phyloP scores from a whole-genome alignment of 2,797 vertebrate species.

The Parambassis ranga region DNA sequence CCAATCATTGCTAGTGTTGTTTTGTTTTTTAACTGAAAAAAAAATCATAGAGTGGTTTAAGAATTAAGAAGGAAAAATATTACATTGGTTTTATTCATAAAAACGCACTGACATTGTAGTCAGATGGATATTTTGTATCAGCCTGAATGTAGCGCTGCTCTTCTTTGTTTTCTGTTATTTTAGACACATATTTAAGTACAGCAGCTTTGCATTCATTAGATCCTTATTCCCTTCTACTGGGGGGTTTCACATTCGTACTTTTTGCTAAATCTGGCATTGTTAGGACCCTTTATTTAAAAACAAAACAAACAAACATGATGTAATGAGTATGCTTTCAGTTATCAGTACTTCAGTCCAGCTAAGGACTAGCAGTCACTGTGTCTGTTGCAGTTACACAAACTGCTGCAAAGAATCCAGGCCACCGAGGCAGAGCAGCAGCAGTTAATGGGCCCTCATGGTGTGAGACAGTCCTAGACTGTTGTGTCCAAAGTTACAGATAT shows the following conservation, averaged over 20 bases:
- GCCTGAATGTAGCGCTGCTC: no score
- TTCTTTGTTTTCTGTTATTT: no score
- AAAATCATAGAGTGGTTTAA: no score
- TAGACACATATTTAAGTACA: no score
- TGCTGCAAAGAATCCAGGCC: neutral
- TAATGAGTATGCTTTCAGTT: constrained; percentile 7
- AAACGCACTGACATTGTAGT: no score
- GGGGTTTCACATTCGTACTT: neutral
- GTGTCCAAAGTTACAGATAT: constrained; percentile 14
- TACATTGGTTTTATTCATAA: no score
- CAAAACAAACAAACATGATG: no score
- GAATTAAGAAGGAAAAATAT: no score
- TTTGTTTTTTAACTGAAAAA: no score
- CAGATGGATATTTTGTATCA: no score
- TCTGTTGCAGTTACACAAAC: neutral
- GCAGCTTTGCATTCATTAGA: no score
- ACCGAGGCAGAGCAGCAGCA: neutral
- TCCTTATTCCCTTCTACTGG: no score
- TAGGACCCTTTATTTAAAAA: neutral
- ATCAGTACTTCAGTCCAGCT: neutral
- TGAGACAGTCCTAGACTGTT: constrained; percentile 1
- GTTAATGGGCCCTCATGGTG: constrained; percentile 12
- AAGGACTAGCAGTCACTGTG: neutral
- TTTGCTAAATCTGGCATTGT: neutral
- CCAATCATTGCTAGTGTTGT: neutral